phyloP scores from a whole-genome alignment of 2,797 vertebrate genomes.

The Mycteria americana region DNA sequence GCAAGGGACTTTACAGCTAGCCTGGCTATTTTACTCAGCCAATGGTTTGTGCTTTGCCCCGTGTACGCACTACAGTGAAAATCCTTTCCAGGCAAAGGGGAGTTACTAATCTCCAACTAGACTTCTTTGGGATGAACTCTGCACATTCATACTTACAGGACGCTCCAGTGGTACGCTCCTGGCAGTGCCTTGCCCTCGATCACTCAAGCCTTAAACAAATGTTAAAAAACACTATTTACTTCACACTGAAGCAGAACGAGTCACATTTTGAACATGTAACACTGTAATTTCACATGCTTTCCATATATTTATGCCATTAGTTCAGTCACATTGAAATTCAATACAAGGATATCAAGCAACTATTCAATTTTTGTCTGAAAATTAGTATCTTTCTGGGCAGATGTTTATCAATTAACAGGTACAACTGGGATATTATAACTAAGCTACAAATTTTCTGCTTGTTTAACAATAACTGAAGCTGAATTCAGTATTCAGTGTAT shows the following conservation, averaged over 20 bases:
- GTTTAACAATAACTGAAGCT: not conserved
- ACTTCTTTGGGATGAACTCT: not conserved
- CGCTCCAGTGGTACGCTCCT: not conserved
- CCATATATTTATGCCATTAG: not conserved
- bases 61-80: not conserved
- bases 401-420: conserved; percentile 5
- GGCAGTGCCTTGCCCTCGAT: not conserved
- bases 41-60: not conserved
- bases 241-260: not conserved
- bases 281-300: not conserved
- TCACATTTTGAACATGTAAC: not conserved
- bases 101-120: not conserved
- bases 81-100: not conserved
- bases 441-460: not conserved
- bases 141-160: not conserved
- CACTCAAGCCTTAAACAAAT: not conserved
- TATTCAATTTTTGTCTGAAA: not conserved
- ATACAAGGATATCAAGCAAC: not conserved
- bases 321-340: not conserved
- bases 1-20: not conserved
- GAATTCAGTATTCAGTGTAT: not conserved
- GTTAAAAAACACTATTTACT: not conserved
- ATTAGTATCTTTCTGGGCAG: not conserved
- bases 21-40: not conserved
- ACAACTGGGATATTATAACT: not conserved